phyloP scores from a whole-genome alignment of 2,113 vertebrate species.

The Triplophysa rosa region DNA sequence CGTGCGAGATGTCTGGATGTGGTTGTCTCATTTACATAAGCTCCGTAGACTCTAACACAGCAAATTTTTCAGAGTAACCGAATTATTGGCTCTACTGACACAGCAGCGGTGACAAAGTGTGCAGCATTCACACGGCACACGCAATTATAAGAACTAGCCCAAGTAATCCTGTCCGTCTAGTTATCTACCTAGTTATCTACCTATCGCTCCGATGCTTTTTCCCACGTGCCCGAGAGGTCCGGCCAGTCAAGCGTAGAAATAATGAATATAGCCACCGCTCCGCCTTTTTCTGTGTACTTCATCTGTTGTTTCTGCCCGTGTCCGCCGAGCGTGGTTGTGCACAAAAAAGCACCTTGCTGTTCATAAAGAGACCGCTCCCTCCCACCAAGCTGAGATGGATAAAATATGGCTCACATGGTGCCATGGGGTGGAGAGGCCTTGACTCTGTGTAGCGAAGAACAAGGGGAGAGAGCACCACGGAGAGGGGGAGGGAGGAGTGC shows the following conservation, averaged over 20 bases:
- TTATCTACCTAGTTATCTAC: neutral
- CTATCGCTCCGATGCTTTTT: too few species aligned
- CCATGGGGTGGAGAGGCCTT: slow-evolving; percentile 39
- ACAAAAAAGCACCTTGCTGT: slow-evolving; percentile 30
- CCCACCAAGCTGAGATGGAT: slow-evolving; percentile 34
- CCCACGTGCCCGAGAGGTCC: neutral
- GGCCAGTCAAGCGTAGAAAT: neutral
- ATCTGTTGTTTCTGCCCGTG: neutral
- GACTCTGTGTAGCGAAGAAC: slow-evolving; percentile 29
- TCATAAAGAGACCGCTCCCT: neutral
- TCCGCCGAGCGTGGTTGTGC: neutral
- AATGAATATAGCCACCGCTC: neutral
- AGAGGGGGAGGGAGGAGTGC: slow-evolving; percentile 8
- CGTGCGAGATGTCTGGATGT: slow-evolving; percentile 16
- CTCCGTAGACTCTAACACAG: neutral
- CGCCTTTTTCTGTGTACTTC: neutral
- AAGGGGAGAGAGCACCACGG: neutral
- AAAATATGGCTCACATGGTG: slow-evolving; percentile 47
- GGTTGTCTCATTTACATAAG: slow-evolving; percentile 18
- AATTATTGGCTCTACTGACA: slow-evolving; percentile 15
- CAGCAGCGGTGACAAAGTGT: slow-evolving; percentile 1
- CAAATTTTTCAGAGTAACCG: slow-evolving; percentile 1
- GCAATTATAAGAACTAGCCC: too few species aligned
- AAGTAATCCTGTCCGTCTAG: neutral
- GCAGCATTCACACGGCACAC: neutral